These are phyloP conservation scores for Apotomis betuletana DNA, from an alignment of 2,888 invertebrate species.

Conservation along the genomic window DNA sequence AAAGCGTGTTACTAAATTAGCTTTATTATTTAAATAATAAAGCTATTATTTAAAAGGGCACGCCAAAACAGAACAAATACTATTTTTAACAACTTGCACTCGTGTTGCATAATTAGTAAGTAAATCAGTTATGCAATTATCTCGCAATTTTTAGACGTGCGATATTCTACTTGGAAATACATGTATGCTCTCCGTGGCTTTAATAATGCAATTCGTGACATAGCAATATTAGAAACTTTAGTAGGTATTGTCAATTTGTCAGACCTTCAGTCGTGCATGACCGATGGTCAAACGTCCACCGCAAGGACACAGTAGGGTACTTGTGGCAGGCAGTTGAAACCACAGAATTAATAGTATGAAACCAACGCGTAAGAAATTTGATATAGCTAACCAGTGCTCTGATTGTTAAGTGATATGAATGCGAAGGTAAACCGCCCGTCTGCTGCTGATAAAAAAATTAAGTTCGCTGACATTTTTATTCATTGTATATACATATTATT, in stretches of 20 bases:
- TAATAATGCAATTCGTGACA: neutral
- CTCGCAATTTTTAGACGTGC: too few species aligned
- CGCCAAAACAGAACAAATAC: too few species aligned
- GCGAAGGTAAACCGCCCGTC: conserved; percentile 11
- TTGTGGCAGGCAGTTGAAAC: conserved; percentile 2
- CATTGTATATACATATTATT: too few species aligned
- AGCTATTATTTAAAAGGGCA: too few species aligned
- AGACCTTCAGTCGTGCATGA: conserved; percentile 17
- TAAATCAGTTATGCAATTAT: too few species aligned
- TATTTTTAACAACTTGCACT: too few species aligned
- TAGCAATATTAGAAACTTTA: neutral
- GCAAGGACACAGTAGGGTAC: conserved; percentile 15
- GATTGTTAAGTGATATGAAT: conserved; percentile 7
- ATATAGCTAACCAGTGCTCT: neutral
- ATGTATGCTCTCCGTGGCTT: conserved; percentile 6
- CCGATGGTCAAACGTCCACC: conserved; percentile 11
- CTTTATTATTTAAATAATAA: too few species aligned
- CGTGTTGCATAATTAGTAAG: too few species aligned
- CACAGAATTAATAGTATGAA: conserved; percentile 24
- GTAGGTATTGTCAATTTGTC: neutral
- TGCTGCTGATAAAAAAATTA: conserved; percentile 5
- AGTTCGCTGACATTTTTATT: too few species aligned
- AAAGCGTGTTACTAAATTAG: too few species aligned
- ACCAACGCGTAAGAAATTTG: conserved; percentile 7
- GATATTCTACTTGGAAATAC: neutral